phyloP scores from a whole-genome alignment of 2,113 vertebrate species.

The Actenoides lindsayi region DNA sequence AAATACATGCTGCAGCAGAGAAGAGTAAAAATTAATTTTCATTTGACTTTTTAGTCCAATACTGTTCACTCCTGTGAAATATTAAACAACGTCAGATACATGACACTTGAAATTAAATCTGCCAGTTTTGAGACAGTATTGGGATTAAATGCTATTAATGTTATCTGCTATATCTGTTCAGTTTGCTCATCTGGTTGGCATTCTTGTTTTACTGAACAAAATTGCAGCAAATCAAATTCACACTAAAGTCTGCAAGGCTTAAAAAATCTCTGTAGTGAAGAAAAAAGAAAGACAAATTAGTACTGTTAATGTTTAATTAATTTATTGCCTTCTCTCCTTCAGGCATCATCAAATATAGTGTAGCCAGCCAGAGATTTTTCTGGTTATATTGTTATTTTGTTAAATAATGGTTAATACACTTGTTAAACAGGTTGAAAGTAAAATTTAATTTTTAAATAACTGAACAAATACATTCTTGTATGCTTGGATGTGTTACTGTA shows the following conservation, averaged over 20 bases:
- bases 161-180: background rate
- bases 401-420: background rate
- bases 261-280: background rate
- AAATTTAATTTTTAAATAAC: background rate
- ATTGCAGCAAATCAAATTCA: background rate
- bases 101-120: conserved; percentile 19
- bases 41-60: background rate
- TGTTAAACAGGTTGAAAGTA: background rate
- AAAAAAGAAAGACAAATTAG: background rate
- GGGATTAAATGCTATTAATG: background rate
- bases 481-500: background rate
- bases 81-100: background rate
- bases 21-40: background rate
- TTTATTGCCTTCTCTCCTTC: background rate
- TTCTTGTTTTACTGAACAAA: conserved; percentile 9
- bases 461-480: background rate
- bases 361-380: background rate
- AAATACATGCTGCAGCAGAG: background rate
- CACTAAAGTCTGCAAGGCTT: background rate
- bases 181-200: background rate
- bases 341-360: background rate
- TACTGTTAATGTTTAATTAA: background rate
- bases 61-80: background rate
- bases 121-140: background rate
- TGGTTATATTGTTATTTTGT: background rate